Conservation (phyloP, 1,140 invertebrate species). For the Scylla paramamosain region DNA sequence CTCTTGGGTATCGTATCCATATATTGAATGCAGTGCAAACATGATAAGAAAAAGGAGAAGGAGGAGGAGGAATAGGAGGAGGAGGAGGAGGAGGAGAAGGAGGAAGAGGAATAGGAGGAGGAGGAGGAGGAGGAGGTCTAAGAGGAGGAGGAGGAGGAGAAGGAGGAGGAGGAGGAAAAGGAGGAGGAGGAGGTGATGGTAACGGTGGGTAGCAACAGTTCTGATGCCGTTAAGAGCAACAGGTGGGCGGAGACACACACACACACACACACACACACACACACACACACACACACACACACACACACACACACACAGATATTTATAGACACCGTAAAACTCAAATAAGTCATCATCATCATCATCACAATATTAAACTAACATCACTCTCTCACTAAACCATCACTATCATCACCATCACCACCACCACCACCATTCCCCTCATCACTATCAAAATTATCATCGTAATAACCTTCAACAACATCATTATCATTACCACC, state of each 20-base stretch:
- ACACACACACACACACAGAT: no score
- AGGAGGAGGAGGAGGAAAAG: no score
- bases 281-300: no score
- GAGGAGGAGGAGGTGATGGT: background rate
- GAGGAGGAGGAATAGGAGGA: no score
- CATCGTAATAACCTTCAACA: background rate
- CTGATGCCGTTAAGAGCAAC: background rate
- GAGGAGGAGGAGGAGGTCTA: no score
- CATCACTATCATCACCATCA: background rate
- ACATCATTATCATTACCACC: background rate
- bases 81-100: no score
- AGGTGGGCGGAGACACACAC: background rate
- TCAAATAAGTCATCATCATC: background rate
- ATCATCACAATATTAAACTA: background rate
- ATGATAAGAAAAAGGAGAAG: background rate
- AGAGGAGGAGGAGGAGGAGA: no score
- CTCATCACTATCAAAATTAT: background rate
- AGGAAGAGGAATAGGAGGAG: no score
- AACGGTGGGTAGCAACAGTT: background rate
- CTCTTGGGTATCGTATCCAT: background rate
- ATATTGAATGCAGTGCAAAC: background rate
- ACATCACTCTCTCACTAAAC: background rate
- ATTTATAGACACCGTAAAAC: no score
- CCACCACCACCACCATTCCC: background rate
- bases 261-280: constrained; percentile 16